Percentiles rank a stretch among this genome's conserved stretches.
phyloP scores from a whole-genome alignment of 1,140 invertebrate species.

The Pogonognathellus flavescens region DNA sequence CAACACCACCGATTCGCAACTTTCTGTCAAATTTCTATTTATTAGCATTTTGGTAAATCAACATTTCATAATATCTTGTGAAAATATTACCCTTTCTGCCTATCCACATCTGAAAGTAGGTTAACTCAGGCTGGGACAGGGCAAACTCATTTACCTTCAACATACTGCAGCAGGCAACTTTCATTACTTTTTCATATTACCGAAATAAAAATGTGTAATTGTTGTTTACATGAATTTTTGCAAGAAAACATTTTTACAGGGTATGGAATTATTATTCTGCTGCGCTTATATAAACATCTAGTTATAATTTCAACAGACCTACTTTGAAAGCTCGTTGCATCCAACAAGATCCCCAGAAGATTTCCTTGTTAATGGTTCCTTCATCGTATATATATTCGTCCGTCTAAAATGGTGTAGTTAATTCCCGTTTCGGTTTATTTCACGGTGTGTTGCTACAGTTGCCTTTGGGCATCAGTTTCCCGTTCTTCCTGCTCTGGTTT shows the following conservation, averaged over 20 bases:
- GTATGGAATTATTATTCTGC: background rate
- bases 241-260: background rate
- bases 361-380: slow-evolving; percentile 16
- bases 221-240: background rate
- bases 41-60: too few species aligned
- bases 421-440: slow-evolving; percentile 33
- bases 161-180: too few species aligned
- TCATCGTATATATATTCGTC: background rate
- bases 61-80: too few species aligned
- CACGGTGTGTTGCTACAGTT: slow-evolving; percentile 33
- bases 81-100: too few species aligned
- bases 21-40: too few species aligned
- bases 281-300: background rate
- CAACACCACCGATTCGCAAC: too few species aligned
- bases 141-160: too few species aligned
- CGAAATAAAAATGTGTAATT: background rate
- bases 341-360: slow-evolving; percentile 3
- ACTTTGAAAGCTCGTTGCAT: background rate
- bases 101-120: too few species aligned
- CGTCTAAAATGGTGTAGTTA: background rate
- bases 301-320: background rate
- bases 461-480: slow-evolving; percentile 9
- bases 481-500: slow-evolving; percentile 18
- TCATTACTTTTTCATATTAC: too few species aligned
- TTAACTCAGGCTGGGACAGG: too few species aligned